A percentile compares a stretch with the other conserved stretches of the same genome.
phyloP scores from a whole-genome alignment of 2,888 invertebrate genomes.

The Cantharis nigra region DNA sequence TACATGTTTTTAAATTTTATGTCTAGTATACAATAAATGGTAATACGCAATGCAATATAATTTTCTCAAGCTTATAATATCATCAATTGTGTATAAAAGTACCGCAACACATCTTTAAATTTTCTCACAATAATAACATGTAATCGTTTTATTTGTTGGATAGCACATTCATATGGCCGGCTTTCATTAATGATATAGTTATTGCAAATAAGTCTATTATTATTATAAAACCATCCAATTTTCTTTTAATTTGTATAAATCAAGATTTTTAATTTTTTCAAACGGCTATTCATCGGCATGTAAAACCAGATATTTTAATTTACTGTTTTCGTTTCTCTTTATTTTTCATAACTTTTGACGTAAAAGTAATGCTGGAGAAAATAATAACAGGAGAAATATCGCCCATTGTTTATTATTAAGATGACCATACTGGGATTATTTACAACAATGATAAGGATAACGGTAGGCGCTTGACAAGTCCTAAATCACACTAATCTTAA shows the following conservation, averaged over 20 bases:
- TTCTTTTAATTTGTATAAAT: not conserved
- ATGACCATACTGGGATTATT: not conserved
- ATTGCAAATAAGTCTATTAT: not conserved
- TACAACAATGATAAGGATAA: not conserved
- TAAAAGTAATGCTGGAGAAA: not conserved
- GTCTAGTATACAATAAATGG: not conserved
- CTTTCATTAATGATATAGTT: not conserved
- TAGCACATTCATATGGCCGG: not conserved
- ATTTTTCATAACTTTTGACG: not conserved
- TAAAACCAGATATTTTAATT: not conserved
- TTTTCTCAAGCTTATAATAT: slow-evolving; percentile 6
- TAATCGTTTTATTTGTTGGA: not conserved
- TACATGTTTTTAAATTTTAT: not conserved
- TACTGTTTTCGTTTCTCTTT: not conserved
- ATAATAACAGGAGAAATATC: not conserved
- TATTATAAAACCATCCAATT: not conserved
- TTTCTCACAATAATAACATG: slow-evolving; percentile 10
- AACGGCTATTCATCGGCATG: not conserved
- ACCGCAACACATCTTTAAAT: slow-evolving; percentile 8
- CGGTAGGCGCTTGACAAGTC: not conserved
- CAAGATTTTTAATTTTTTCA: not conserved
- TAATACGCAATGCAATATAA: slow-evolving; percentile 3
- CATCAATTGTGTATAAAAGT: slow-evolving; percentile 6
- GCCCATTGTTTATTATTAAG: not conserved
- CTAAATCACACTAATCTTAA: not conserved